phyloP scores from a whole-genome alignment of 2,113 vertebrate species.

The Anser cygnoides region DNA sequence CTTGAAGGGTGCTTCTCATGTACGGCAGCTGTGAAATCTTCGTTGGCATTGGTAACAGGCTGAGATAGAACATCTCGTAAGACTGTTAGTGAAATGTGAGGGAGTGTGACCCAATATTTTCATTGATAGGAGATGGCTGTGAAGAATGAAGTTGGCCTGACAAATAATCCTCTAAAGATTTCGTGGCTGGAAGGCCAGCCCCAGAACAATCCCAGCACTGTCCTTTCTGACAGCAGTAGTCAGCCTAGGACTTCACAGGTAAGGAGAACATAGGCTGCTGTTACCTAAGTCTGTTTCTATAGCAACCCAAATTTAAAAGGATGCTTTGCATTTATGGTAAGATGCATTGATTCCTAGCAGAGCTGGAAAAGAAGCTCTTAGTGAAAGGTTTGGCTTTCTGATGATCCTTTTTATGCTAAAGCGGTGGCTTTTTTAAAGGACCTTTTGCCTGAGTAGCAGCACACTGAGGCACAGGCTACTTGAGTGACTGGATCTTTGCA shows the following conservation, averaged over 20 bases:
- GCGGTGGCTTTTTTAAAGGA: neutral
- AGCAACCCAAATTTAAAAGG: neutral
- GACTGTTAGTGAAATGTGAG: neutral
- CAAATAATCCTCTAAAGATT: constrained; percentile 90
- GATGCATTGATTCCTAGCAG: neutral
- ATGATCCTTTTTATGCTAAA: neutral
- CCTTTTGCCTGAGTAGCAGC: neutral
- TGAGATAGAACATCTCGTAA: neutral
- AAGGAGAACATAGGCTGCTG: neutral
- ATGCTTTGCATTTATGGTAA: neutral
- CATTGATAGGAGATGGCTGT: constrained; percentile 87
- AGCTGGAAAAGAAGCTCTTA: neutral
- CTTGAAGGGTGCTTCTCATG: neutral
- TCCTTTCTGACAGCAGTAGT: neutral
- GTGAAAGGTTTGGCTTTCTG: neutral
- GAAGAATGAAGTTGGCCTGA: constrained; percentile 89
- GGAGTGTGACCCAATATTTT: neutral
- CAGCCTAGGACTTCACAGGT: constrained; percentile 80
- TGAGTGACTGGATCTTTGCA: neutral
- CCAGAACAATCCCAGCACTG: neutral
- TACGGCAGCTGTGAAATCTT: neutral
- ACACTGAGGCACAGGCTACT: neutral
- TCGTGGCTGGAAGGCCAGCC: constrained; percentile 92
- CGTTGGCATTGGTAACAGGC: neutral
- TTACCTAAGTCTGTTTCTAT: neutral